Evolutionary conservation across 2,113 vertebrate genomes (phyloP).

Genomic region (Naja naja): DNA sequence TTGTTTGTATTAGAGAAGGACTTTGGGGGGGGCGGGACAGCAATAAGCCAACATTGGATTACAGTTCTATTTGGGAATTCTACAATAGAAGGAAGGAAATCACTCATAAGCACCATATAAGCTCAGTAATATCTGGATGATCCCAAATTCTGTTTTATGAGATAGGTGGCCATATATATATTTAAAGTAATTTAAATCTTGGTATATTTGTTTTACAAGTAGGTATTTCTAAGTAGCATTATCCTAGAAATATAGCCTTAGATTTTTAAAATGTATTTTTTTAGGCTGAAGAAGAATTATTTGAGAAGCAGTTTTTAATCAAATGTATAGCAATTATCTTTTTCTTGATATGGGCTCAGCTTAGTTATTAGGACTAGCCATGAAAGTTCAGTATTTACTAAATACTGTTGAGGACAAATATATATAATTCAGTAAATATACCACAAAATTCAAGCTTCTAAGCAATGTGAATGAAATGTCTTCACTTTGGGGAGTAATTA

Average conservation of each 20-base stretch:
- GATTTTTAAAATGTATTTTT: neutral
- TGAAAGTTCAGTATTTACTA: neutral
- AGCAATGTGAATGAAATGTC: neutral
- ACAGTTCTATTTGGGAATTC: neutral
- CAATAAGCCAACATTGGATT: neutral
- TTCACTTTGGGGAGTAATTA: neutral
- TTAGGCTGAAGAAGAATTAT: neutral
- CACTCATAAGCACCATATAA: neutral
- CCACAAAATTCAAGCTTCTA: neutral
- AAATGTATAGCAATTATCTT: neutral
- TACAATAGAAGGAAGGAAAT: neutral
- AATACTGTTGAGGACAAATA: neutral
- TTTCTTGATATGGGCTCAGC: neutral
- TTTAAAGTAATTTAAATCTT: neutral
- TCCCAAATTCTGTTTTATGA: neutral
- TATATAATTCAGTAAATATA: neutral
- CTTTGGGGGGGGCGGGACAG: neutral
- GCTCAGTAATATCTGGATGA: neutral
- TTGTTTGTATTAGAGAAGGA: neutral
- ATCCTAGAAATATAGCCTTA: neutral
- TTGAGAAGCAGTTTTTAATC: neutral
- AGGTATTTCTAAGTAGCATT: neutral
- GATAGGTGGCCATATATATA: neutral
- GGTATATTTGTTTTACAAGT: neutral
- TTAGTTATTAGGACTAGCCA: neutral